Percentiles rank a stretch among this genome's conserved stretches.
phyloP scores from a whole-genome alignment of 35 echinoderm and acorn worm species.

The Apostichopus californicus region DNA sequence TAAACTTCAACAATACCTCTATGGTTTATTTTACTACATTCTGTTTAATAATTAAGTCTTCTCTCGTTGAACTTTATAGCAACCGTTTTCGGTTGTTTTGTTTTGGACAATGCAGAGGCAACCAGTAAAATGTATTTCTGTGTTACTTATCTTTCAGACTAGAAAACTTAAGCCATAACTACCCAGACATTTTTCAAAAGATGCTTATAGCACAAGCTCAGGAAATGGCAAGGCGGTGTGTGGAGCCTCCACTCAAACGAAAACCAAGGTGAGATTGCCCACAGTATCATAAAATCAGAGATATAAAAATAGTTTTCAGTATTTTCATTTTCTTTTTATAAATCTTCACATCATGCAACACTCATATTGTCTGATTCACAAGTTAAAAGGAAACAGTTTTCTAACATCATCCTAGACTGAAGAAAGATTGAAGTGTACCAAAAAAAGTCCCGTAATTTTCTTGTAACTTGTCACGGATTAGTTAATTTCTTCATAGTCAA shows the following conservation, averaged over 20 bases:
- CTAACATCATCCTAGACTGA: no score
- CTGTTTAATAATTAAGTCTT: no score
- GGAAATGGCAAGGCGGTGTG: slow-evolving; percentile 75
- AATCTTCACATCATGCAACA: not conserved
- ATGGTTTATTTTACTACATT: no score
- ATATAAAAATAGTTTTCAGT: not conserved
- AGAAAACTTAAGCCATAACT: slow-evolving; percentile 75
- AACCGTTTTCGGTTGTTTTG: no score
- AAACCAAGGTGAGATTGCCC: slow-evolving; percentile 81
- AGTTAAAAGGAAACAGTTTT: not conserved
- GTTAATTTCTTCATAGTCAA: no score
- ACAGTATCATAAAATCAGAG: not conserved
- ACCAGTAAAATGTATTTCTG: not conserved
- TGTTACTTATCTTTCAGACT: slow-evolving; percentile 60
- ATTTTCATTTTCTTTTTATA: not conserved
- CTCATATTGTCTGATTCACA: not conserved
- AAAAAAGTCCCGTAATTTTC: no score
- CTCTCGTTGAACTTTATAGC: no score
- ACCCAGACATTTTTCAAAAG: slow-evolving; percentile 74
- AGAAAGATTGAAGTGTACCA: no score
- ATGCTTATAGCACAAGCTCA: slow-evolving; percentile 75
- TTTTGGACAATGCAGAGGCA: no score
- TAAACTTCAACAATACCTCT: no score
- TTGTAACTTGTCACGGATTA: no score
- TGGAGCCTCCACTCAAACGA: slow-evolving; percentile 83